Evolutionary conservation across 2,888 invertebrate species (phyloP).

Genomic region (Tiphia femorata): DNA sequence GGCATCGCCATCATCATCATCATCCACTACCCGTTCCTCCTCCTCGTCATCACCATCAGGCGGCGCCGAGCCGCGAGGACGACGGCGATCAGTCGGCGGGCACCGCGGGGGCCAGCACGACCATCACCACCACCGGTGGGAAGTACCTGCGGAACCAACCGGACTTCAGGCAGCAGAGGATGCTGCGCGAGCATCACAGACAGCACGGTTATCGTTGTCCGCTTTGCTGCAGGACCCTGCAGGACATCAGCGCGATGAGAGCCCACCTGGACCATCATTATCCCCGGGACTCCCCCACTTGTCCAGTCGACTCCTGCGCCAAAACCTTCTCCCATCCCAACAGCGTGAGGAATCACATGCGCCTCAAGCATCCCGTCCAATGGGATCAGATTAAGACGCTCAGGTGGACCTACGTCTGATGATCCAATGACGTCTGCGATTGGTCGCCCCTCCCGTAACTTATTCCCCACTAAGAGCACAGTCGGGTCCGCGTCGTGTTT

Average conservation of each 20-base stretch:
- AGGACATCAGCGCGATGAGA: slow-evolving; percentile 77
- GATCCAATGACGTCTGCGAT: slow-evolving; percentile 14
- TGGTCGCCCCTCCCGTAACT: no score
- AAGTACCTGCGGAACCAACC: slow-evolving; percentile 67
- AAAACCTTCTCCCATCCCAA: slow-evolving; percentile 86
- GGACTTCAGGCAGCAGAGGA: slow-evolving; percentile 59
- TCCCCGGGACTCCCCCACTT: slow-evolving; percentile 86
- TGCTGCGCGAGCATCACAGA: slow-evolving; percentile 61
- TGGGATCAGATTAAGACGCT: slow-evolving; percentile 89
- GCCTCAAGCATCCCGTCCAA: slow-evolving; percentile 83
- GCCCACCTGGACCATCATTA: slow-evolving; percentile 86
- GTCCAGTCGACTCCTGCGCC: slow-evolving; percentile 83
- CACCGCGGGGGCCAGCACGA: slow-evolving; percentile 20
- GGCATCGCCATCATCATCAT: slow-evolving; percentile 54
- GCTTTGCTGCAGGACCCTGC: slow-evolving; percentile 78
- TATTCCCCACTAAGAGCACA: no score
- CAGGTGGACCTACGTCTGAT: slow-evolving; percentile 78
- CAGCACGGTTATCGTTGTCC: slow-evolving; percentile 77
- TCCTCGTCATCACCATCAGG: slow-evolving; percentile 39
- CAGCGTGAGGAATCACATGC: slow-evolving; percentile 89
- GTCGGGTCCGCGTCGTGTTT: no score
- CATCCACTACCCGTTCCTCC: slow-evolving; percentile 40
- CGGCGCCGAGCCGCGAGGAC: slow-evolving; percentile 42
- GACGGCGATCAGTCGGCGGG: slow-evolving; percentile 34
- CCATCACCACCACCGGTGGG: slow-evolving; percentile 55